These are phyloP conservation scores for Apodemia mormo DNA, from an alignment of 2,888 invertebrate species.

Conservation along the genomic window DNA sequence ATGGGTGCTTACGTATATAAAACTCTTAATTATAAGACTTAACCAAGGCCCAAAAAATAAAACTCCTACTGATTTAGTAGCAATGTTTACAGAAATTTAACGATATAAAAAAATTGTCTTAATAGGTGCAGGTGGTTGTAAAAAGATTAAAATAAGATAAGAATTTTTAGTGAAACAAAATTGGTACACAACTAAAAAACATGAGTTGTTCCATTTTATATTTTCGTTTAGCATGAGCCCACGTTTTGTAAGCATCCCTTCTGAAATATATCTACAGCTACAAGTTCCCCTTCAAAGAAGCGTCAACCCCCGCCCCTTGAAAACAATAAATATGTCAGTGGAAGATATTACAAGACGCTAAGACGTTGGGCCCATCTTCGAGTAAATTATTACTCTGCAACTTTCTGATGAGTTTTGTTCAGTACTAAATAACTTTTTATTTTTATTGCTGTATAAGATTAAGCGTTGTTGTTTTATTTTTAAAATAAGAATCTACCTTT, in stretches of 20 bases:
- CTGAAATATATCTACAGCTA: slow-evolving; percentile 40
- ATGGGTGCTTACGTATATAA: neutral
- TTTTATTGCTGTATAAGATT: slow-evolving; percentile 66
- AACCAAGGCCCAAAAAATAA: neutral
- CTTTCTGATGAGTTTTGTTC: slow-evolving; percentile 72
- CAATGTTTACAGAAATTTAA: slow-evolving; percentile 29
- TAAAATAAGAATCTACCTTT: slow-evolving; percentile 35
- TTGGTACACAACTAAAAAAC: slow-evolving; percentile 17
- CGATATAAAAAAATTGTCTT: slow-evolving; percentile 34
- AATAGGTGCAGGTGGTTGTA: slow-evolving; percentile 30
- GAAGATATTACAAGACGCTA: slow-evolving; percentile 72
- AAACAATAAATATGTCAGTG: slow-evolving; percentile 80
- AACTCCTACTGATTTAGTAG: slow-evolving; percentile 32
- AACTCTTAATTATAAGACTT: slow-evolving; percentile 8
- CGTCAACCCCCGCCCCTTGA: slow-evolving; percentile 59
- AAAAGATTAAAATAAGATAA: slow-evolving; percentile 26
- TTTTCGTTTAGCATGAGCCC: slow-evolving; percentile 24
- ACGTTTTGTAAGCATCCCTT: slow-evolving; percentile 42
- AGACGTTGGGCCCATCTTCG: slow-evolving; percentile 57
- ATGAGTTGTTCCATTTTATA: slow-evolving; percentile 26
- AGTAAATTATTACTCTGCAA: slow-evolving; percentile 77
- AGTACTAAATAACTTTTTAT: slow-evolving; percentile 72
- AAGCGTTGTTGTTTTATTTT: slow-evolving; percentile 45
- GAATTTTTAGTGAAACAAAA: slow-evolving; percentile 4
- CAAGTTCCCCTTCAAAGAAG: slow-evolving; percentile 50